These are phyloP conservation scores for Contarinia nasturtii DNA, from an alignment of 1,140 invertebrate genomes.

Conservation along the genomic window DNA sequence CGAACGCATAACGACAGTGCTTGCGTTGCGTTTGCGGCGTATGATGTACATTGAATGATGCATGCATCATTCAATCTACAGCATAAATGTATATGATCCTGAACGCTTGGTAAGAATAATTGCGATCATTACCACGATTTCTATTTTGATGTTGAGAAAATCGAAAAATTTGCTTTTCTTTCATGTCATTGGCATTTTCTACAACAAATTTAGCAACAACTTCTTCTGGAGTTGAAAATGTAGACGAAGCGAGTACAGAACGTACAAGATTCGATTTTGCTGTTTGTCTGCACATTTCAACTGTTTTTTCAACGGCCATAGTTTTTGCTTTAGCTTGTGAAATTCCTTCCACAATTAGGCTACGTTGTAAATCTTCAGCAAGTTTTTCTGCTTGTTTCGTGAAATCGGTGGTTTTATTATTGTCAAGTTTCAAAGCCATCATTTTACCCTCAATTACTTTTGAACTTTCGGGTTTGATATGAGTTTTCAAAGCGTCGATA, in stretches of 20 bases:
- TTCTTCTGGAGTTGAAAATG: neutral
- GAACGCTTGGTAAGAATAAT: too few species aligned
- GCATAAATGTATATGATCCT: too few species aligned
- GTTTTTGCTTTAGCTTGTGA: neutral
- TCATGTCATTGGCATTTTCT: neutral
- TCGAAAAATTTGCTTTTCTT: neutral
- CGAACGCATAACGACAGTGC: too few species aligned
- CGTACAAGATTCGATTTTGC: neutral
- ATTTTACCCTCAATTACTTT: neutral
- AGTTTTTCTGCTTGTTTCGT: neutral
- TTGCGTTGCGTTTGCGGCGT: too few species aligned
- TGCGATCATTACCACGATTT: too few species aligned
- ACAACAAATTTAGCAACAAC: neutral
- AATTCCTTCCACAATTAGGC: neutral
- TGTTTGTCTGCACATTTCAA: neutral
- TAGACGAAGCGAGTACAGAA: neutral
- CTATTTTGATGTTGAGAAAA: too few species aligned
- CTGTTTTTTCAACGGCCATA: neutral
- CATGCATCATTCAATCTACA: too few species aligned
- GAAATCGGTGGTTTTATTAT: neutral
- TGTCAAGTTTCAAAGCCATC: neutral
- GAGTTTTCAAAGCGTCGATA: neutral
- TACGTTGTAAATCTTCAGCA: neutral
- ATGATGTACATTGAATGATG: too few species aligned
- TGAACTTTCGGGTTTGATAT: neutral